phyloP scores from a whole-genome alignment of 2,888 invertebrate species.

The Linyphia triangularis region DNA sequence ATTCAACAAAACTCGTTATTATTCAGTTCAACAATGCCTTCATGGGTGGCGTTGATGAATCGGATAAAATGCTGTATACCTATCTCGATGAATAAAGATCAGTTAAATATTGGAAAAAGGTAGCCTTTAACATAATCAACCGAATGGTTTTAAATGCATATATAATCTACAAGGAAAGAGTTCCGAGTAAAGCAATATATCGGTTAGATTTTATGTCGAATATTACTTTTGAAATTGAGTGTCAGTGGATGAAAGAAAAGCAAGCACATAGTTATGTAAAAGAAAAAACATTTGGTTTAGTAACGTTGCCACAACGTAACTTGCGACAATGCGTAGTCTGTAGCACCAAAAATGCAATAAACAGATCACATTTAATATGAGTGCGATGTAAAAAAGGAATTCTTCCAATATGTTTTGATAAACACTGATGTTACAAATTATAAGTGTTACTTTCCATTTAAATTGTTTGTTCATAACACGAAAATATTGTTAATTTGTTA shows the following conservation, averaged over 20 bases:
- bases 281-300: neutral
- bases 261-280: neutral
- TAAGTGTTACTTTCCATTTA: too few species aligned
- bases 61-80: neutral
- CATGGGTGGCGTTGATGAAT: conserved; percentile 3
- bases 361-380: neutral
- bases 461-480: too few species aligned
- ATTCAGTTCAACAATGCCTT: neutral
- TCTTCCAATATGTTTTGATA: neutral
- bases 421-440: conserved; percentile 2
- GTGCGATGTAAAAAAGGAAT: conserved; percentile 4
- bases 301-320: neutral
- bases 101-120: conserved; percentile 3
- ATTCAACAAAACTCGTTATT: too few species aligned
- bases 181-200: neutral
- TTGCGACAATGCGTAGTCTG: neutral
- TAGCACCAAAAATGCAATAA: neutral
- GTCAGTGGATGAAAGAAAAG: neutral
- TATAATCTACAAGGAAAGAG: neutral
- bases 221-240: neutral
- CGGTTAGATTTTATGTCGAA: neutral
- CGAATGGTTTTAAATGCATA: neutral
- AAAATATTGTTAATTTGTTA: too few species aligned
- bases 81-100: neutral
- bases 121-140: neutral